Conservation (phyloP, 1,140 invertebrate genomes). For the Drosophila insularis region DNA sequence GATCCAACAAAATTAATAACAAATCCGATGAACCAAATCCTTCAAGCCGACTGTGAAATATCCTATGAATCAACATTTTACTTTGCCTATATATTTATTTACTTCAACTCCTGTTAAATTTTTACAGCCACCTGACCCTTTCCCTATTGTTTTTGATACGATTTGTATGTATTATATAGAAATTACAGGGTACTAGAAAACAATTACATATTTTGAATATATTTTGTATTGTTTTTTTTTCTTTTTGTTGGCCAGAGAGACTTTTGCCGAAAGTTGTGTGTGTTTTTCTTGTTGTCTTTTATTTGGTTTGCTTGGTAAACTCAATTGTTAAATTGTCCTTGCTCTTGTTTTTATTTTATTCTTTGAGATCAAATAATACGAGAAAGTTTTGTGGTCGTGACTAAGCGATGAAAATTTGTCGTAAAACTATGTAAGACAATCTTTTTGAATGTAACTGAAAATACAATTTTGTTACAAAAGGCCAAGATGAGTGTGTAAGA, state of each 20-base stretch:
- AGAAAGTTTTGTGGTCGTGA: conserved; percentile 54
- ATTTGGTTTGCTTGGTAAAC: conserved; percentile 38
- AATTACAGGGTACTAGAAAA: neutral
- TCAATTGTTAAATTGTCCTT: conserved; percentile 48
- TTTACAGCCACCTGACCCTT: too few species aligned
- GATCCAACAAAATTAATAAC: conserved; percentile 5
- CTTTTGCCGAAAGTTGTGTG: neutral
- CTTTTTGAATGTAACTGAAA: neutral
- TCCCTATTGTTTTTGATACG: too few species aligned
- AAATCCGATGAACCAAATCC: neutral
- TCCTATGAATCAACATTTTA: neutral
- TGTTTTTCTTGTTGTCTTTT: neutral
- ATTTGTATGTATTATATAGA: neutral
- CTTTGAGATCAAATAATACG: conserved; percentile 49
- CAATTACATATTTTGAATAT: too few species aligned
- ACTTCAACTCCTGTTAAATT: too few species aligned
- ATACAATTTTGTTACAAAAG: neutral
- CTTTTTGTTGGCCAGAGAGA: too few species aligned
- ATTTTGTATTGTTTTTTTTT: too few species aligned
- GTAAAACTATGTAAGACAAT: conserved; percentile 11
- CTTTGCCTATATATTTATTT: too few species aligned
- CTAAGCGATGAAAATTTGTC: conserved; percentile 48
- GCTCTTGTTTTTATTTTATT: conserved; percentile 10
- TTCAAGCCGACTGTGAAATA: neutral
- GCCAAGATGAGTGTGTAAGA: conserved; percentile 1